These are phyloP conservation scores for Lethrus apterus DNA, from an alignment of 1,140 invertebrate genomes.

Conservation along the genomic window DNA sequence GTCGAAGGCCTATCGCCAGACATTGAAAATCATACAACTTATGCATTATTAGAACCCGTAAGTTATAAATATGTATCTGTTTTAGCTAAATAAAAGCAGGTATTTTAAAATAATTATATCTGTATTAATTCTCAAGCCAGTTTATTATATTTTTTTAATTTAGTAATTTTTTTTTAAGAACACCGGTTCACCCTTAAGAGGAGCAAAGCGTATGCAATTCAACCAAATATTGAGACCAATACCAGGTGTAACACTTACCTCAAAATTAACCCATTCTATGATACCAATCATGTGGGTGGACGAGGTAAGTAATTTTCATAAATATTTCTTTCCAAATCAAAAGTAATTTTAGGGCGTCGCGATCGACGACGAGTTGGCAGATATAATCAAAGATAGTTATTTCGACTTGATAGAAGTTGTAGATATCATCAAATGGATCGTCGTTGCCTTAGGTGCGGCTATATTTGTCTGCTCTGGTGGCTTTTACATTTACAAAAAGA, in stretches of 20 bases:
- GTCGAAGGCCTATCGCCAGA: slow-evolving; percentile 4
- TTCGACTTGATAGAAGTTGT: background rate
- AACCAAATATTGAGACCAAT: slow-evolving; percentile 15
- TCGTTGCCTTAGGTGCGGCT: background rate
- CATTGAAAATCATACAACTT: slow-evolving; percentile 5
- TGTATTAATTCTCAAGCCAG: too few species aligned
- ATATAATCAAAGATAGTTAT: background rate
- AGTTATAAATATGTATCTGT: background rate
- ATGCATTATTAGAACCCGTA: slow-evolving; percentile 11
- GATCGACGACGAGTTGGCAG: background rate
- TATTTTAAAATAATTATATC: background rate
- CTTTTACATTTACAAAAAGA: background rate
- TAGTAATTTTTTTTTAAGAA: slow-evolving; percentile 9
- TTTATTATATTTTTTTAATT: too few species aligned
- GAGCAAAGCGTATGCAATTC: slow-evolving; percentile 13
- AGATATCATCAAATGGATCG: background rate
- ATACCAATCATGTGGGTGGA: background rate
- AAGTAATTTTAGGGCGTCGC: background rate
- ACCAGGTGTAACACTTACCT: slow-evolving; percentile 1
- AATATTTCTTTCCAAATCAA: background rate
- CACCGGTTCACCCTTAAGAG: slow-evolving; percentile 10
- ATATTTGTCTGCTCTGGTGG: background rate
- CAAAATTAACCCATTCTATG: background rate
- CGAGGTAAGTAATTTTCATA: background rate
- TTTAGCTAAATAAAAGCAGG: background rate